Evolutionary conservation across 1,140 invertebrate genomes (phyloP), one percentile per base, ranked within the genome.

Genomic region (Octopus sinensis): DNA sequence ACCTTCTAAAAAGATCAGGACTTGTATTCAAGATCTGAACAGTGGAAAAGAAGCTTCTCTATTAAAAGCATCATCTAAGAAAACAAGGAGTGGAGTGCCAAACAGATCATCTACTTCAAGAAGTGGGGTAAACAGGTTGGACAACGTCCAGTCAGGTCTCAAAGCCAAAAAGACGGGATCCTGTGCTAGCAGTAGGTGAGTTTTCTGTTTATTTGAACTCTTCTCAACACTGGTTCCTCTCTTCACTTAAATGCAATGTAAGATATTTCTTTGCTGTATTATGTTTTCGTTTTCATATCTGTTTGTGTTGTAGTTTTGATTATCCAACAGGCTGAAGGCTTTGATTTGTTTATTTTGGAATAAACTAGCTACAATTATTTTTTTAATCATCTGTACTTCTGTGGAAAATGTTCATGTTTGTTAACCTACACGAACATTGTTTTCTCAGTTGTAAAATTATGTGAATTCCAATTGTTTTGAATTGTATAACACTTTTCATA

Each of bases 161-260:
- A 84, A 88, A 85, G 85, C 85, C 84, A 90, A 87, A 87, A 94
- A 93, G 91, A 94, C 94, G 93, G 93, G 94, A 91, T 94, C 94
- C 87, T 95, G 94, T 91, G 94, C 95, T 84, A 94, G 94, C 83
- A 94, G 93, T 85, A 94, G 93, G 88, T 87, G 78, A 54, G 83
- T 79, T 43, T 43, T 43, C 30, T 3, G 30, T 43, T 43, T 43
- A 43, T 43, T 43, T 43, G 30, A 43, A 43, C 30, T 43, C 30
- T 43, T 43, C 30, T 43, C 30, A 43, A 43, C 30, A 43, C 30
- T 43, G 30, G 30, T 43, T 43, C 30, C 30, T 43, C 30, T 43
- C 30, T 43, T 43, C 30, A 43, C 30, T 43, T 43, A 43, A 43
- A 79, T 13, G 62, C 9, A 81, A 43, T 62, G 52, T 52, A 43